A percentile compares a stretch with the other conserved stretches of the same genome.
phyloP scores from a whole-genome alignment of 2,797 vertebrate species.

The Sebastes oblongus region DNA sequence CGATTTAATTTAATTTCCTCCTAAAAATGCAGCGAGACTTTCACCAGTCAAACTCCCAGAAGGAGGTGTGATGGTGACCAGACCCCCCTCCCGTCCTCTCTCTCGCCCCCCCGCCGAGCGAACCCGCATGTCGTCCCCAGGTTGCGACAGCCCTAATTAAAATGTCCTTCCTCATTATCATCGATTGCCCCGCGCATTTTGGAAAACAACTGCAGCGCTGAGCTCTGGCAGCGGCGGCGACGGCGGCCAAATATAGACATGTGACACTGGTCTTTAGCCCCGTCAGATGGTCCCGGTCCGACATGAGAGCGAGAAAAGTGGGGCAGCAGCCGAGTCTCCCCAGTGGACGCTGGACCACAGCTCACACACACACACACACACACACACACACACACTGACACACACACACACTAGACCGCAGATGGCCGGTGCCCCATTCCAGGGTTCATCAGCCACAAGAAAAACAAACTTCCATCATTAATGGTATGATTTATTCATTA shows the following conservation, averaged over 20 bases:
- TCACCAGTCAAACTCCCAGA: constrained; percentile 58
- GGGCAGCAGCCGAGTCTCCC: constrained; percentile 81
- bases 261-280: constrained; percentile 82
- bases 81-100: constrained; percentile 33
- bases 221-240: constrained; percentile 70
- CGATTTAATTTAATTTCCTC: constrained; percentile 45
- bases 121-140: constrained; percentile 68
- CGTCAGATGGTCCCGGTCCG: constrained; percentile 84
- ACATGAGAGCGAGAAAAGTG: constrained; percentile 81
- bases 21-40: constrained; percentile 63
- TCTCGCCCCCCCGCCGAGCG: constrained; percentile 39
- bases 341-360: constrained; percentile 73
- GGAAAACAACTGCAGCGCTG: constrained; percentile 77
- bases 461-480: constrained; percentile 71
- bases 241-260: constrained; percentile 81
- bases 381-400: constrained; percentile 4
- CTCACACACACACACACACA: constrained; percentile 36
- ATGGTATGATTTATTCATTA: constrained; percentile 71
- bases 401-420: constrained; percentile 60
- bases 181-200: constrained; percentile 80
- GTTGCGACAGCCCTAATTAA: constrained; percentile 83
- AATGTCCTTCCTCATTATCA: constrained; percentile 85
- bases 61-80: constrained; percentile 67
- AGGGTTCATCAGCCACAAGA: constrained; percentile 71
- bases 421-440: constrained; percentile 81